Conservation (phyloP, 2,113 vertebrate genomes). For the Zosterops lateralis region DNA sequence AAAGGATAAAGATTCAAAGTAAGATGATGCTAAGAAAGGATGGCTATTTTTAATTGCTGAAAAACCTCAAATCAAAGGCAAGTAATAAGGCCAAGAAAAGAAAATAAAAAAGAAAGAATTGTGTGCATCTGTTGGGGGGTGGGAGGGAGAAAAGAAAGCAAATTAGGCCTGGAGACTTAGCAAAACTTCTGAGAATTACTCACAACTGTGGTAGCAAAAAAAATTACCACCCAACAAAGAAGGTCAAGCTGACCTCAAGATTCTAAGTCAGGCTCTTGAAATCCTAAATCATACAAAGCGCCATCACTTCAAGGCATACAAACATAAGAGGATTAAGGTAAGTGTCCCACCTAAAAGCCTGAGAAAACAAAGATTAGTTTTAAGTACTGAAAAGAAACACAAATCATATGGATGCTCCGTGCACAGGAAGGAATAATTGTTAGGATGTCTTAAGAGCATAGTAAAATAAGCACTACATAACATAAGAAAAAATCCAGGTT, state of each 20-base stretch:
- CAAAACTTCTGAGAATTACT: constrained; percentile 45
- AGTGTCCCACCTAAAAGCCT: constrained; percentile 76
- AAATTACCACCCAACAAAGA: constrained; percentile 48
- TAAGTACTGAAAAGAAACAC: constrained; percentile 70
- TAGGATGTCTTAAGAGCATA: constrained; percentile 18
- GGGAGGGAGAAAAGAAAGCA: background rate
- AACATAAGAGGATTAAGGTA: constrained; percentile 81
- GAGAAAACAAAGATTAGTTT: constrained; percentile 78
- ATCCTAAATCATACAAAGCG: constrained; percentile 69
- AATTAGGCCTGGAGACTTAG: background rate
- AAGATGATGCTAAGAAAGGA: background rate
- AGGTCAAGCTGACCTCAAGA: constrained; percentile 73
- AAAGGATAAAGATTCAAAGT: background rate
- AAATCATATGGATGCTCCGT: constrained; percentile 56
- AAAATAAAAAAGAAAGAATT: background rate
- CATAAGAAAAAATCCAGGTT: constrained; percentile 15
- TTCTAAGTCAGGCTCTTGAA: constrained; percentile 76
- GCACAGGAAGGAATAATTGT: constrained; percentile 44
- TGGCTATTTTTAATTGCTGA: background rate
- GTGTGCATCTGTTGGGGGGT: background rate
- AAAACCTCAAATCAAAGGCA: background rate
- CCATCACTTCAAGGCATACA: constrained; percentile 73
- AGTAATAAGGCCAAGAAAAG: background rate
- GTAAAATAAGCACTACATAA: constrained; percentile 37
- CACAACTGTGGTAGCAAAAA: constrained; percentile 4